A percentile compares a stretch with the other conserved stretches of the same genome.
phyloP scores from a whole-genome alignment of 1,140 invertebrate genomes.

The Bombus waltoni region DNA sequence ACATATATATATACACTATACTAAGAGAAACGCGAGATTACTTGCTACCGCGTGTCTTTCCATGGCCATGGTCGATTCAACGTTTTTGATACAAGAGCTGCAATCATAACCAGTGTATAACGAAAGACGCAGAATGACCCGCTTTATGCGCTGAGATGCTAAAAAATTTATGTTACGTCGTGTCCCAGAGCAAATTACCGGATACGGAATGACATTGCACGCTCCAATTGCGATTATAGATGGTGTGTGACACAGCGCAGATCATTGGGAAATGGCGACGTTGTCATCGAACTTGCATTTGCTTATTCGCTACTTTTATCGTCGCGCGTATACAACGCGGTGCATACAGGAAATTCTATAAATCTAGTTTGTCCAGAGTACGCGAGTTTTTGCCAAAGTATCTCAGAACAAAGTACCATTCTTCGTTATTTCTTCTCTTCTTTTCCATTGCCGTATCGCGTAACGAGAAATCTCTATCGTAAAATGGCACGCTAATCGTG shows the following conservation, averaged over 20 bases:
- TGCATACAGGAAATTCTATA: too few species aligned
- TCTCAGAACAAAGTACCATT: too few species aligned
- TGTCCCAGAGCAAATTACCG: background rate
- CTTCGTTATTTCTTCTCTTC: too few species aligned
- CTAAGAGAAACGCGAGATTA: too few species aligned
- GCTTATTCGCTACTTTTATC: background rate
- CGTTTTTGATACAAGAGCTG: too few species aligned
- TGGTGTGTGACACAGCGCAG: background rate
- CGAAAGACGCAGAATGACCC: background rate
- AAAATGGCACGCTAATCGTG: too few species aligned
- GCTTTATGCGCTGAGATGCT: conserved; percentile 5
- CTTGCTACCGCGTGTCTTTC: background rate
- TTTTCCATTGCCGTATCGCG: too few species aligned
- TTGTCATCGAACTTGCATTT: background rate
- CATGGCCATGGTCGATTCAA: background rate
- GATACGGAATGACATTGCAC: background rate
- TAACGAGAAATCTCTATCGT: too few species aligned
- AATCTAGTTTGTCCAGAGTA: background rate
- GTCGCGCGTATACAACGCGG: too few species aligned
- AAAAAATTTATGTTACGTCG: conserved; percentile 1
- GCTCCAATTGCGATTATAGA: background rate
- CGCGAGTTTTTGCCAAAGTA: background rate
- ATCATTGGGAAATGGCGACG: background rate
- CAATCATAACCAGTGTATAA: background rate
- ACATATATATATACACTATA: too few species aligned